Evolutionary conservation across 2,888 invertebrate genomes (phyloP).

Genomic region (Acrocyrtus sp.): DNA sequence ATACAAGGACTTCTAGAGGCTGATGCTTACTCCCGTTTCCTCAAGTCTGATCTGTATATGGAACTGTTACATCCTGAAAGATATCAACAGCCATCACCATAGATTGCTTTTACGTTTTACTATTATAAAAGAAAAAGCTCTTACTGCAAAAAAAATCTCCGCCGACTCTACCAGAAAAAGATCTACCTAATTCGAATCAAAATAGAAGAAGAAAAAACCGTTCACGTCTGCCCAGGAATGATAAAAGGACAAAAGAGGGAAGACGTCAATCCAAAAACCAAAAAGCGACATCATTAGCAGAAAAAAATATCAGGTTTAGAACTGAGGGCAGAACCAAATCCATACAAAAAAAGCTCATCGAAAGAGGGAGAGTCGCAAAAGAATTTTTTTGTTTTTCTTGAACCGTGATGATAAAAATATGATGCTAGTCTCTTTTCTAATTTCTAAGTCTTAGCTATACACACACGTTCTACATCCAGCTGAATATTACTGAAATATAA

Average conservation of each 20-base stretch:
- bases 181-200: neutral
- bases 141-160: too few relatives aligned
- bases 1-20: constrained; percentile 70
- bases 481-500: too few relatives aligned
- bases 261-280: too few relatives aligned
- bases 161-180: neutral
- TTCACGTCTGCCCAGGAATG: neutral
- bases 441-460: constrained; percentile 4
- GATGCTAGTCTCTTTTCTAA: constrained; percentile 30
- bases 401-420: constrained; percentile 20
- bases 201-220: neutral
- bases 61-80: constrained; percentile 66
- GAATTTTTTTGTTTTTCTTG: constrained; percentile 10
- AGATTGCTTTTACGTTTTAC: too few relatives aligned
- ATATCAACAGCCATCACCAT: constrained; percentile 55
- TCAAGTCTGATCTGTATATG: constrained; percentile 69
- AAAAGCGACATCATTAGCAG: too few relatives aligned
- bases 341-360: too few relatives aligned
- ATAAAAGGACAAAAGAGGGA: too few relatives aligned
- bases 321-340: too few relatives aligned
- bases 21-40: constrained; percentile 70
- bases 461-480: neutral
- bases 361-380: constrained; percentile 2
- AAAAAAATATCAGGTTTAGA: too few relatives aligned
- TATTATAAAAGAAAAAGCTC: too few relatives aligned